These are phyloP conservation scores for Paralinhomoeus sp. DNA, from an alignment of 2,888 invertebrate species.

Conservation along the genomic window DNA sequence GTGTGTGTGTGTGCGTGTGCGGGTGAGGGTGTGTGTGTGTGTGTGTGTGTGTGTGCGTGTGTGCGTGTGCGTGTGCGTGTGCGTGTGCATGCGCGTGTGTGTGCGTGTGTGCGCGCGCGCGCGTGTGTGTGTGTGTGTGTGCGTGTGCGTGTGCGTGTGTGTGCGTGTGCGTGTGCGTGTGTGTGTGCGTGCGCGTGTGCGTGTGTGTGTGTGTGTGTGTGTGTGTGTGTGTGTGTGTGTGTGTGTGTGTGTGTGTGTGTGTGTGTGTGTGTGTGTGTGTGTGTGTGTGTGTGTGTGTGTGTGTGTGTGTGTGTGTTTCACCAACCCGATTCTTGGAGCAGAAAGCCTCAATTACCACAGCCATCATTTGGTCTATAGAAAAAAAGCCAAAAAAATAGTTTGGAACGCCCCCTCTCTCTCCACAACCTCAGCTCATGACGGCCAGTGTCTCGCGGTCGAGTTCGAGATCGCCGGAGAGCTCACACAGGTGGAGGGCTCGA, in stretches of 20 bases:
- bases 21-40: background rate
- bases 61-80: background rate
- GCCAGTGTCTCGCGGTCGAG: no score
- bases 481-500: no score
- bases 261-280: slow-evolving; percentile 1
- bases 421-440: no score
- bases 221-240: slow-evolving; percentile 1
- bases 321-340: no score
- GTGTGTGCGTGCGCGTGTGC: background rate
- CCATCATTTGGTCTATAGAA: no score
- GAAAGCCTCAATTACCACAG: no score
- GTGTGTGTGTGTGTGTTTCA: background rate
- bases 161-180: background rate
- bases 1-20: background rate
- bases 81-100: background rate
- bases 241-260: slow-evolving; percentile 1
- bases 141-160: background rate
- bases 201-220: slow-evolving; percentile 1
- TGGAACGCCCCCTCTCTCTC: no score
- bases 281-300: slow-evolving; percentile 1
- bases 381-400: no score
- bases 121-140: background rate
- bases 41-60: no score
- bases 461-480: no score
- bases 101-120: background rate